Conservation (phyloP, 2,888 invertebrate genomes). For the Onchidella celtica region DNA sequence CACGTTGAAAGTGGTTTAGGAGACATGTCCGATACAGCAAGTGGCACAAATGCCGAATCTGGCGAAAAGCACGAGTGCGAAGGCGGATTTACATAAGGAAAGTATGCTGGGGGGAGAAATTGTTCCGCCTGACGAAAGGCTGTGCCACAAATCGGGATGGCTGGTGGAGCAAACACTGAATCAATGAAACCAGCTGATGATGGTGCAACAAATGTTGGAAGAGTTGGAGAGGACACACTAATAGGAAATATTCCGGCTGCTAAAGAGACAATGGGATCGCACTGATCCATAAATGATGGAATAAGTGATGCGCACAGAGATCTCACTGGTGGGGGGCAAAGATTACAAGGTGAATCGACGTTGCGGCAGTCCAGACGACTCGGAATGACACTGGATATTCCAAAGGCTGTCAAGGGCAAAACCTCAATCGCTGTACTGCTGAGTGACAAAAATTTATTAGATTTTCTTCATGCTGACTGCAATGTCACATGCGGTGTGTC, state of each 20-base stretch:
- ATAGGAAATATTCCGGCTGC: not conserved
- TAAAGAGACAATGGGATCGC: constrained; percentile 4
- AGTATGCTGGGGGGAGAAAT: not conserved
- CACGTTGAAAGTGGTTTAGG: too few relatives aligned
- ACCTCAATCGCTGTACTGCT: not conserved
- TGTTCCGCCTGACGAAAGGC: not conserved
- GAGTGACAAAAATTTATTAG: not conserved
- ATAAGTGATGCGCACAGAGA: constrained; percentile 26
- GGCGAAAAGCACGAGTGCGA: not conserved
- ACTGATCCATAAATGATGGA: constrained; percentile 27
- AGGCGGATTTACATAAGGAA: not conserved
- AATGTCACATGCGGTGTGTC: too few relatives aligned
- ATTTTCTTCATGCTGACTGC: too few relatives aligned
- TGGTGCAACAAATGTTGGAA: not conserved
- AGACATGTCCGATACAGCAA: not conserved
- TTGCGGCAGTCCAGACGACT: not conserved
- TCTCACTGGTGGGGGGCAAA: constrained; percentile 21
- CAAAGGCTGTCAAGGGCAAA: not conserved
- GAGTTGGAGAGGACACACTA: not conserved
- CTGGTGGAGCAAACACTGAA: not conserved
- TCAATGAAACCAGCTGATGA: not conserved
- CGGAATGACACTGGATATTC: not conserved
- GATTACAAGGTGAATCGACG: constrained; percentile 21
- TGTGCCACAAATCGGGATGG: not conserved
- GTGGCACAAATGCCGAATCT: not conserved